These are phyloP conservation scores for Arctocebus calabarensis DNA, from an alignment of 2,797 vertebrate species.

Conservation along the genomic window DNA sequence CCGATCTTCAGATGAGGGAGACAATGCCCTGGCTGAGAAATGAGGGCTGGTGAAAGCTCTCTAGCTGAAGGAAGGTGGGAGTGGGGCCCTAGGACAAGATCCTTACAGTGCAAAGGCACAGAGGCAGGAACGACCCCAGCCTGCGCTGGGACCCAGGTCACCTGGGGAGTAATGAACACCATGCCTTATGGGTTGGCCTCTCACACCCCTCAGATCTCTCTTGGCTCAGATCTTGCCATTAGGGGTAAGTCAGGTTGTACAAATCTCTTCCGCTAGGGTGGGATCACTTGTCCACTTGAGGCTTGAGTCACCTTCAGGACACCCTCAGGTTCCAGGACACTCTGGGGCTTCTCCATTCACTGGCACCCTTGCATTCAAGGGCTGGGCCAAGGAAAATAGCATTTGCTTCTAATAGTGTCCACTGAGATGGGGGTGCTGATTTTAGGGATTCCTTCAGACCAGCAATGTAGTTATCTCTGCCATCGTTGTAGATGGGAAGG, in stretches of 20 bases:
- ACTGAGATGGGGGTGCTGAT: background rate
- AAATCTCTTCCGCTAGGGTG: background rate
- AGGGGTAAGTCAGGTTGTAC: rapidly evolving
- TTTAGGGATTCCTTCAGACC: background rate
- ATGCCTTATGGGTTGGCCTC: rapidly evolving
- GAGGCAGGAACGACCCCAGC: background rate
- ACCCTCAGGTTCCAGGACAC: background rate
- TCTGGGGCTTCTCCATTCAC: background rate
- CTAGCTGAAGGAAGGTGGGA: background rate
- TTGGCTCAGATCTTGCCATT: background rate
- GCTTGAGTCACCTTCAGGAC: background rate
- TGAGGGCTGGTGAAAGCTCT: background rate
- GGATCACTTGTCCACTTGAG: background rate
- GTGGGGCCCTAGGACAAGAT: rapidly evolving
- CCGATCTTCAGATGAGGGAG: background rate
- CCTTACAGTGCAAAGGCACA: rapidly evolving
- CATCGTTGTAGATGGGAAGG: background rate
- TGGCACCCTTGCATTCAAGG: background rate
- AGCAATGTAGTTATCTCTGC: background rate
- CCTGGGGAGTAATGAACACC: background rate
- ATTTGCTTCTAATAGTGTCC: too few relatives aligned
- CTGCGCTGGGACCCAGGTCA: background rate
- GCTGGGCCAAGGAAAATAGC: background rate
- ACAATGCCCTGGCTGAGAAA: rapidly evolving
- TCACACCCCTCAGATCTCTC: background rate